Conservation (phyloP, 2,888 invertebrate species). For the Melanotus villosus region DNA sequence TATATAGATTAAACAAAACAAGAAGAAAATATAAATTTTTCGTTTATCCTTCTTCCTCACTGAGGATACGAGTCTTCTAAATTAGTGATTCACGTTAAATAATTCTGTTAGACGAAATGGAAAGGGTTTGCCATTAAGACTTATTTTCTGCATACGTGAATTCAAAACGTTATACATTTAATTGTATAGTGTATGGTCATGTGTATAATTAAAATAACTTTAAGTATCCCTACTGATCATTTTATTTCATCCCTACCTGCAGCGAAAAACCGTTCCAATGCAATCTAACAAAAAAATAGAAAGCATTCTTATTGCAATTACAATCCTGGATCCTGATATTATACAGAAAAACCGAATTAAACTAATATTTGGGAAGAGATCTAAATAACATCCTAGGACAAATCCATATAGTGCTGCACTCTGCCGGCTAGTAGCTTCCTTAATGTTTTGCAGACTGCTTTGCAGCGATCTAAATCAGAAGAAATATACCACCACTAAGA, state of each 20-base stretch:
- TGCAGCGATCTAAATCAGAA: no score
- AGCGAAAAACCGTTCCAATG: no score
- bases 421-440: no score
- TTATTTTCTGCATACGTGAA: conserved; percentile 14
- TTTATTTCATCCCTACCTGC: neutral
- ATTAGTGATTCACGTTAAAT: conserved; percentile 9
- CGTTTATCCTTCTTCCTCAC: conserved; percentile 24
- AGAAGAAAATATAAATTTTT: conserved; percentile 29
- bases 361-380: no score
- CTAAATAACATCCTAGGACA: no score
- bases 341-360: no score
- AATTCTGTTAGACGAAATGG: neutral
- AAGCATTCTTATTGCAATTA: no score
- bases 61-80: neutral
- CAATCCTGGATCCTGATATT: no score
- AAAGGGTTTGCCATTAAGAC: conserved; percentile 1
- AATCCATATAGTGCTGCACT: no score
- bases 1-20: conserved; percentile 10
- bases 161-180: conserved; percentile 47
- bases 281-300: no score
- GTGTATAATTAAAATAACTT: conserved; percentile 57
- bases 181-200: conserved; percentile 61
- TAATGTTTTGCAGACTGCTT: no score
- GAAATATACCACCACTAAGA: no score
- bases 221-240: conserved; percentile 2